These are phyloP conservation scores for Plecturocebus donacophilus DNA, from an alignment of 2,113 vertebrate species.

Conservation along the genomic window DNA sequence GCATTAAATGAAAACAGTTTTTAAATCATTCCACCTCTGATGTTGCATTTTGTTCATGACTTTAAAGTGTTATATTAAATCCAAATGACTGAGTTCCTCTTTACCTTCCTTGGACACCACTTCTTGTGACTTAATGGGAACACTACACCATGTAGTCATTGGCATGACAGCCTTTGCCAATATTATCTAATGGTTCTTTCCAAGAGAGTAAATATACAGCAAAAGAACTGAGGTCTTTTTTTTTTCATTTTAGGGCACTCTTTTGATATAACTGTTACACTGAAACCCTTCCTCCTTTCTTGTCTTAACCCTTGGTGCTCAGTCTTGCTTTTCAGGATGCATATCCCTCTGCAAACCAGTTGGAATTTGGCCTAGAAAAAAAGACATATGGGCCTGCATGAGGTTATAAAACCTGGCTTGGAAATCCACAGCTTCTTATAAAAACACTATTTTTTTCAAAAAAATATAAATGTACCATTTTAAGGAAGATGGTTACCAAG, in stretches of 20 bases:
- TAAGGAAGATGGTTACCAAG: slow-evolving; percentile 74
- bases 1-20: not conserved
- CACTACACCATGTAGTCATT: not conserved
- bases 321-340: not conserved
- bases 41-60: not conserved
- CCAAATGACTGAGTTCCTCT: not conserved
- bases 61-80: not conserved
- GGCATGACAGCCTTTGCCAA: not conserved
- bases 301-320: not conserved
- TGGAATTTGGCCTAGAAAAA: slow-evolving; percentile 70
- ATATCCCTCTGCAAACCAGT: not conserved
- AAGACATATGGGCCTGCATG: slow-evolving; percentile 62
- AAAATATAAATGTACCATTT: slow-evolving; percentile 62
- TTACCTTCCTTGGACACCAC: not conserved
- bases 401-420: slow-evolving; percentile 72
- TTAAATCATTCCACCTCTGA: not conserved
- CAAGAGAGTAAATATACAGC: not conserved
- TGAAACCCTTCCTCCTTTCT: not conserved
- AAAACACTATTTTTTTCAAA: slow-evolving; percentile 62
- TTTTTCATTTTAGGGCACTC: not conserved
- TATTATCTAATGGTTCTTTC: not conserved
- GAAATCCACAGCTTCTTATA: slow-evolving; percentile 71
- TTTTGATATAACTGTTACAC: not conserved
- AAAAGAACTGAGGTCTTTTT: not conserved
- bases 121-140: not conserved